A percentile compares a stretch with the other conserved stretches of the same genome.
These are phyloP conservation scores for Epizoanthus scotinus DNA, from an alignment of 92 coral and sea anemone species.

Conservation along the genomic window DNA sequence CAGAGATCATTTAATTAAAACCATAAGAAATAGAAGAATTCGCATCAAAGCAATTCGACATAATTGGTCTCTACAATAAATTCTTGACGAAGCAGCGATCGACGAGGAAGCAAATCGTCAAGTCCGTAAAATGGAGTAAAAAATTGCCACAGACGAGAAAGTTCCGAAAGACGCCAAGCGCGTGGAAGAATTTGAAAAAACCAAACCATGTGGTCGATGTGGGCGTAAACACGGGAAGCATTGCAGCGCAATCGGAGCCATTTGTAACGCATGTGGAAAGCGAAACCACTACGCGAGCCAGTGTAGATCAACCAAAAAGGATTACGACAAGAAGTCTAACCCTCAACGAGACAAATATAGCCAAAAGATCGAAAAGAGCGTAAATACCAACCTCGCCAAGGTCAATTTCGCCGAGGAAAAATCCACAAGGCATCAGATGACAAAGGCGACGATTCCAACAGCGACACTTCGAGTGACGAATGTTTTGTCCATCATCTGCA, in stretches of 20 bases:
- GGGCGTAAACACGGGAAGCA: conserved; percentile 18
- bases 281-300: conserved; percentile 56
- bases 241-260: conserved; percentile 48
- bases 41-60: conserved; percentile 11
- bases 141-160: not conserved
- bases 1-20: conserved; percentile 56
- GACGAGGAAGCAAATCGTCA: conserved; percentile 25
- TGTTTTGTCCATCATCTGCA: conserved; percentile 49
- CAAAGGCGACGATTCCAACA: not conserved
- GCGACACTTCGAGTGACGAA: conserved; percentile 50
- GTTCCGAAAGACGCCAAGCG: not conserved
- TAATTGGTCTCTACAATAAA: conserved; percentile 32
- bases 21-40: conserved; percentile 22
- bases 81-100: conserved; percentile 29
- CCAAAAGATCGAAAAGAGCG: not conserved
- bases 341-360: not conserved
- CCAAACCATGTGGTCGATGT: conserved; percentile 18
- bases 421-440: conserved; percentile 8
- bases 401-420: not conserved
- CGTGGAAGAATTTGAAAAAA: not conserved
- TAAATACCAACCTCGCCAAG: too few relatives aligned
- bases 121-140: conserved; percentile 26
- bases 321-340: not conserved
- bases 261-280: conserved; percentile 45
- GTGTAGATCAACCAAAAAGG: conserved; percentile 28